These are phyloP conservation scores for Gallinago solitaria DNA, from an alignment of 2,797 vertebrate species.

Conservation along the genomic window DNA sequence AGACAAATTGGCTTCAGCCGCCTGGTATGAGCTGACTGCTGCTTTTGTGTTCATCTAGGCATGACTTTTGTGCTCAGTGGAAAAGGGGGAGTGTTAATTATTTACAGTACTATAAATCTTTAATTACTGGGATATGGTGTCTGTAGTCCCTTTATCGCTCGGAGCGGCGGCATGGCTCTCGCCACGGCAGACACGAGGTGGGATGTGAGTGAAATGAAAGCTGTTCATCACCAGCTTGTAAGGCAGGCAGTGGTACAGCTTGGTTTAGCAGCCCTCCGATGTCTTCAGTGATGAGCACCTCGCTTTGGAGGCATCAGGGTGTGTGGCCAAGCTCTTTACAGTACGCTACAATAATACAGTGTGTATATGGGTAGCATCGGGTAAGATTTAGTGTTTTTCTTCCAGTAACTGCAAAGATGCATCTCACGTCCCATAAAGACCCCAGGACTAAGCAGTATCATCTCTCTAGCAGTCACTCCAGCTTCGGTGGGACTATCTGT, in stretches of 20 bases:
- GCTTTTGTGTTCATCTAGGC: slow-evolving; percentile 4
- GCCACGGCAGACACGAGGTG: background rate
- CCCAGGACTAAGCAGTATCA: background rate
- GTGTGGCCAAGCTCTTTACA: background rate
- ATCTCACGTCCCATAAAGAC: background rate
- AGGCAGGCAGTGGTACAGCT: background rate
- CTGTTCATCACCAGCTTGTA: background rate
- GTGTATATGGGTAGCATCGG: background rate
- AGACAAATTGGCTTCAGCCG: slow-evolving; percentile 2
- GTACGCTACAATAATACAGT: background rate
- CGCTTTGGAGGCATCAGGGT: background rate
- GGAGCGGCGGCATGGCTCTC: background rate
- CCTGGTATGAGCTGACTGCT: background rate
- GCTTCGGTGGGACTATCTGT: background rate
- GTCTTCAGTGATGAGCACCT: background rate
- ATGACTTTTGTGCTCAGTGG: slow-evolving; percentile 26
- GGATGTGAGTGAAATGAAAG: slow-evolving; percentile 5
- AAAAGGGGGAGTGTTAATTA: slow-evolving; percentile 49
- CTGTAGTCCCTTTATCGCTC: background rate
- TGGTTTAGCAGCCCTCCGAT: background rate
- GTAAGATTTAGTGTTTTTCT: background rate
- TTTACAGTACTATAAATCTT: slow-evolving; percentile 33
- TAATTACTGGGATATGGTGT: background rate
- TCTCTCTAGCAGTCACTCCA: background rate
- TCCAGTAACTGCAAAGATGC: background rate